These are phyloP conservation scores for Formicarius rufipectus DNA, from an alignment of 2,113 vertebrate species.

Conservation along the genomic window DNA sequence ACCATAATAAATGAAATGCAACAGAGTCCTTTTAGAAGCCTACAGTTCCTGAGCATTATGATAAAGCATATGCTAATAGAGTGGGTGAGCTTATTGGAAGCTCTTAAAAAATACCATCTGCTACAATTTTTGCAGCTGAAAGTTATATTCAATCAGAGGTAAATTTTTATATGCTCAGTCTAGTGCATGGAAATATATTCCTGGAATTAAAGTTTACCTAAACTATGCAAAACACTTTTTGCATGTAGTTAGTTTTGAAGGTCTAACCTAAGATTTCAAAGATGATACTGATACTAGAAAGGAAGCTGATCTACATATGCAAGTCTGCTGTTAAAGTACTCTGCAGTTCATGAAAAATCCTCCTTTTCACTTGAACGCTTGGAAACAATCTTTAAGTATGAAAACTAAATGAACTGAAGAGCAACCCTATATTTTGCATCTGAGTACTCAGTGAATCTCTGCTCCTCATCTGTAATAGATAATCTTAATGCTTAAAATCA, in stretches of 20 bases:
- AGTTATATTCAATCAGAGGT: not conserved
- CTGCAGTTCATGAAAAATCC: not conserved
- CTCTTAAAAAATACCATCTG: not conserved
- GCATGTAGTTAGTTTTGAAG: not conserved
- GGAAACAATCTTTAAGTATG: not conserved
- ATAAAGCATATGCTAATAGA: not conserved
- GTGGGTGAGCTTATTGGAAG: not conserved
- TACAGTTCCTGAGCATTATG: not conserved
- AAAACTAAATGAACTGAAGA: constrained; percentile 12
- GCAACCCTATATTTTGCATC: not conserved
- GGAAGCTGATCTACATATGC: not conserved
- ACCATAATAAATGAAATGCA: not conserved
- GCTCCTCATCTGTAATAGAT: not conserved
- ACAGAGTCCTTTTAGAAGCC: not conserved
- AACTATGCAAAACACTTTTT: not conserved
- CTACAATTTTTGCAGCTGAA: not conserved
- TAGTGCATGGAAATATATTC: not conserved
- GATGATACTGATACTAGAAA: not conserved
- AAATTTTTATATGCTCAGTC: not conserved
- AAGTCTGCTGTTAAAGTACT: not conserved
- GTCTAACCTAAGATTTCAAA: not conserved
- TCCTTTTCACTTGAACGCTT: not conserved
- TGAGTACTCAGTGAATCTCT: not conserved
- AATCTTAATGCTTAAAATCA: not conserved
- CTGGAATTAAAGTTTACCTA: not conserved